Conservation (phyloP, 2,888 invertebrate species). For the Synanthedon andrenaeformis region DNA sequence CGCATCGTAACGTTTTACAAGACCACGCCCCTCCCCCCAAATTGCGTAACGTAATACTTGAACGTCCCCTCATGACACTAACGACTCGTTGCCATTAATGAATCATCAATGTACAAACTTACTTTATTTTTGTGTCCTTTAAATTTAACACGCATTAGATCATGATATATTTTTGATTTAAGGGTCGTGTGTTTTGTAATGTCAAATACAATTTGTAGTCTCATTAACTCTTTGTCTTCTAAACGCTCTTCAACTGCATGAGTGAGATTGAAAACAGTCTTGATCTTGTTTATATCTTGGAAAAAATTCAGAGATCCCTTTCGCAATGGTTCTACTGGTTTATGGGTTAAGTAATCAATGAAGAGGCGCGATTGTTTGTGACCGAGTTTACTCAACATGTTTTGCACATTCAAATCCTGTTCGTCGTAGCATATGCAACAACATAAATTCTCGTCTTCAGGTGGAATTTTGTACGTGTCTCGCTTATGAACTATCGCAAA, state of each 20-base stretch:
- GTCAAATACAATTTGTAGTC: conserved; percentile 55
- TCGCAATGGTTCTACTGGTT: conserved; percentile 40
- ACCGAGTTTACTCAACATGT: conserved; percentile 29
- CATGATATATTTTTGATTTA: conserved; percentile 49
- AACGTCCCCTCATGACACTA: no score
- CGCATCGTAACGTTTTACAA: no score
- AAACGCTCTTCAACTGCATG: conserved; percentile 42
- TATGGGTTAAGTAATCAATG: conserved; percentile 46
- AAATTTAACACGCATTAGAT: conserved; percentile 49
- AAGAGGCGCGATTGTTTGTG: conserved; percentile 30
- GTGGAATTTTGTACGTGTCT: conserved; percentile 39
- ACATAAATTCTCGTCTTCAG: conserved; percentile 41
- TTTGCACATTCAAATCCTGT: conserved; percentile 38
- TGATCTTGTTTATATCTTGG: conserved; percentile 55
- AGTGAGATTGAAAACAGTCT: conserved; percentile 51
- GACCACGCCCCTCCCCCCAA: no score
- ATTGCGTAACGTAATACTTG: no score
- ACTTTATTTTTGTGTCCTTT: conserved; percentile 60
- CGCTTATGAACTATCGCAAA: conserved; percentile 56
- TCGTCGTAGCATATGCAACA: conserved; percentile 49
- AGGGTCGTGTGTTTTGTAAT: conserved; percentile 48
- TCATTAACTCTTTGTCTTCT: conserved; percentile 56
- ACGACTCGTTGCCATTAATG: no score
- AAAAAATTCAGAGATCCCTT: conserved; percentile 47
- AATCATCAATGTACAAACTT: conserved; percentile 1